Percentiles rank a stretch among this genome's conserved stretches.
Evolutionary conservation across 2,113 vertebrate species (phyloP).

Genomic region (Isurus oxyrinchus): DNA sequence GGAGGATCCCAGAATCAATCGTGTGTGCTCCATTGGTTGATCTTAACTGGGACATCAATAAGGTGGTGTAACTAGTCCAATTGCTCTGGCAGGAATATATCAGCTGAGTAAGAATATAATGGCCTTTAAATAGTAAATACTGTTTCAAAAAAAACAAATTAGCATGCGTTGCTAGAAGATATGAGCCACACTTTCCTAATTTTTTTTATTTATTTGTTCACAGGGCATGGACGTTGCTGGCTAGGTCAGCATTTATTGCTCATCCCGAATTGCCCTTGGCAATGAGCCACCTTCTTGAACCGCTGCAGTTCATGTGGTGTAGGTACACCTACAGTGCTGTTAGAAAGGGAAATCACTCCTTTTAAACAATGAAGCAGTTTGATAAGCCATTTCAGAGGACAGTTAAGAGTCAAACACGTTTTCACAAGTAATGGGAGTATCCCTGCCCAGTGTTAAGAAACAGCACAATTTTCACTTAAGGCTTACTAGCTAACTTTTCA

Average conservation of each 20-base stretch:
- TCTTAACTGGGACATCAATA: neutral
- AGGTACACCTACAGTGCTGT: too few relatives aligned
- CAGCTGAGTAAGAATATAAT: neutral
- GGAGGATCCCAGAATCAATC: neutral
- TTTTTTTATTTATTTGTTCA: too few relatives aligned
- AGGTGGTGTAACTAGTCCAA: neutral
- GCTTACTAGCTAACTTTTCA: neutral
- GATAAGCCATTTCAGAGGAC: too few relatives aligned
- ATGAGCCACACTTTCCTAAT: too few relatives aligned
- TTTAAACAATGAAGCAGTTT: too few relatives aligned
- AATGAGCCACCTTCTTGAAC: too few relatives aligned
- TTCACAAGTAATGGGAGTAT: neutral
- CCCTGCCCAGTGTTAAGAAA: neutral
- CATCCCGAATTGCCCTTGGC: too few relatives aligned
- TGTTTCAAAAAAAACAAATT: neutral
- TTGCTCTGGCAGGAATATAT: neutral
- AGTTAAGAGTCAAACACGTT: too few relatives aligned
- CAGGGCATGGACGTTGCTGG: too few relatives aligned
- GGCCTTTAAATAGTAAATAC: neutral
- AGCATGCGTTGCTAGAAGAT: neutral
- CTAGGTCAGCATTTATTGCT: too few relatives aligned
- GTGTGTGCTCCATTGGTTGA: neutral
- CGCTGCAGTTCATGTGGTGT: too few relatives aligned
- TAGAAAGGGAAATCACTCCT: too few relatives aligned
- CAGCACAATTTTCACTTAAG: neutral